These are phyloP conservation scores for Agriopis leucophaearia DNA, from an alignment of 2,888 invertebrate species.

Conservation along the genomic window DNA sequence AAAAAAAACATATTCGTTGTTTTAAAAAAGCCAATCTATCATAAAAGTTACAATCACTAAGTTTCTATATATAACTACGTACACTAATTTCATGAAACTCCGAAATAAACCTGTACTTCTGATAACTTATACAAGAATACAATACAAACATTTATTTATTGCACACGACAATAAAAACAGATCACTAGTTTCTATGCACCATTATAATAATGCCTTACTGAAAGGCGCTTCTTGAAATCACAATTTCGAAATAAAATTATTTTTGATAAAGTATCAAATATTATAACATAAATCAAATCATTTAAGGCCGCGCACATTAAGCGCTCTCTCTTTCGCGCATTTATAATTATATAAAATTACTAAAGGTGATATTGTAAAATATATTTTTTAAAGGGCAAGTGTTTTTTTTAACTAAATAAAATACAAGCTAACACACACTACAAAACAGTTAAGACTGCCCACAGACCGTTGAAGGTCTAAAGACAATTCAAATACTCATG, in stretches of 20 bases:
- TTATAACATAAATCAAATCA: too few relatives aligned
- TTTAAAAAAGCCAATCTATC: conserved; percentile 26
- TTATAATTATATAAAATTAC: too few relatives aligned
- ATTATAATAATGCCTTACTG: conserved; percentile 10
- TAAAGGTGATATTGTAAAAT: too few relatives aligned
- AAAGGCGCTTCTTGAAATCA: conserved; percentile 23
- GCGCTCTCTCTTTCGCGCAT: too few relatives aligned
- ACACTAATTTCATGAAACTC: conserved; percentile 16
- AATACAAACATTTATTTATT: conserved; percentile 25
- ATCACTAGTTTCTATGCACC: conserved; percentile 35
- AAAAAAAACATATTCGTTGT: conserved; percentile 35
- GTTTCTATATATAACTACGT: conserved; percentile 13
- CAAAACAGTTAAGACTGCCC: too few relatives aligned
- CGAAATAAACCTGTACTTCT: conserved; percentile 26
- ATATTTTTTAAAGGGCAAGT: too few relatives aligned
- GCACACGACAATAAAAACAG: conserved; percentile 32
- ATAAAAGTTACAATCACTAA: conserved; percentile 16
- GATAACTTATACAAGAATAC: conserved; percentile 22
- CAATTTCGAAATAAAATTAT: conserved; percentile 25
- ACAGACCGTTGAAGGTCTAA: too few relatives aligned
- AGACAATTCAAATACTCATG: too few relatives aligned
- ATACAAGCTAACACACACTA: too few relatives aligned
- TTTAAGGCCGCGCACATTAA: too few relatives aligned
- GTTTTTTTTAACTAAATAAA: too few relatives aligned
- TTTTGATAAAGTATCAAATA: neutral